These are phyloP conservation scores for Silurus aristotelis DNA, from an alignment of 2,797 vertebrate genomes.

Conservation along the genomic window DNA sequence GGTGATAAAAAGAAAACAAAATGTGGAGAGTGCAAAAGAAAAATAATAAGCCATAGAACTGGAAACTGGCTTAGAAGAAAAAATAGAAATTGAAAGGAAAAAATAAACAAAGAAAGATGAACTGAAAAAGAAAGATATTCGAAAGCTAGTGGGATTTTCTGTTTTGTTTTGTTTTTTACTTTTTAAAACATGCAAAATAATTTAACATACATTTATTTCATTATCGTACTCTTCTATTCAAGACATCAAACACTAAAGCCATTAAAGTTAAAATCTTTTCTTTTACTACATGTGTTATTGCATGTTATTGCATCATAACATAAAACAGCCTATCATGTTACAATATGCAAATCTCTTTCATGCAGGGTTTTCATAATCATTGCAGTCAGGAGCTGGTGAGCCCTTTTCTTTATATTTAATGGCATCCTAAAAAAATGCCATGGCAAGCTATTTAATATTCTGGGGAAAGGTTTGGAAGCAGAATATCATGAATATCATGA, in stretches of 20 bases:
- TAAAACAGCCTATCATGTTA: conserved; percentile 9
- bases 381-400: background rate
- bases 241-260: background rate
- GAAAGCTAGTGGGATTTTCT: background rate
- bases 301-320: conserved; percentile 14
- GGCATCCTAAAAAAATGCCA: background rate
- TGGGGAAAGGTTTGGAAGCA: background rate
- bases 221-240: background rate
- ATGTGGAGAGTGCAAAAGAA: no score
- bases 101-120: background rate
- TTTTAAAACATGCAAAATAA: background rate
- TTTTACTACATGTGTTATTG: background rate
- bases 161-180: background rate
- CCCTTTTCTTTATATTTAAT: background rate
- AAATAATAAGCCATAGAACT: background rate
- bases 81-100: background rate
- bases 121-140: background rate
- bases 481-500: conserved; percentile 5
- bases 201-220: background rate
- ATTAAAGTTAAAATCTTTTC: background rate
- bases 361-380: background rate
- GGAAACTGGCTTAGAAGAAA: background rate
- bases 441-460: background rate
- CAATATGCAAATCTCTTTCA: background rate
- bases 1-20: background rate